Evolutionary conservation across 2,113 vertebrate species (phyloP), one percentile per base, ranked within the genome.

Genomic region (Puffinus mauretanicus): DNA sequence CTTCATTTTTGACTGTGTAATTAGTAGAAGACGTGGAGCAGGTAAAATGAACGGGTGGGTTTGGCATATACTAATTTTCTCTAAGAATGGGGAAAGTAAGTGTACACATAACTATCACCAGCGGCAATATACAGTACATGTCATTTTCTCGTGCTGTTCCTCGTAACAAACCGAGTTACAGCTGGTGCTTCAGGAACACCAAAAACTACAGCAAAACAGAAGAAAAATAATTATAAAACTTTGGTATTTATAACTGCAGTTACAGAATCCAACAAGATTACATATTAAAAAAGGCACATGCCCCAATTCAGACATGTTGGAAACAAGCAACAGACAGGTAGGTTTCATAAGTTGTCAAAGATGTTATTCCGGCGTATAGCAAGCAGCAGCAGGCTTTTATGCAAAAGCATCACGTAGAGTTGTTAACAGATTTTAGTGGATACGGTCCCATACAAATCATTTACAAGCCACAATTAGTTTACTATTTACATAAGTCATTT

Each of bases 381-480:
- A 99, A 99, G 98, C 99, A 98, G 99, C 99, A 98, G 99, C 98
- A 98, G 98, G 99, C 98, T 98, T 99, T 96, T 98, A 98, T 98
- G 99, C 98, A 98, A 97, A 99, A 99, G 99, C 99, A 98, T 96
- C 95, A 98, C 60, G 5, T 97, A 98, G 98, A 98, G 84, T 93
- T 98, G 99, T 99, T 99, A 99, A 97, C 96, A 98, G 97, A 98
- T 97, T 99, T 99, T 99, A 99, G 99, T 98, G 96, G 97, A 98
- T 97, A 98, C 97, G 88, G 95, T 98, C 98, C 97, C 98, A 98
- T 98, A 98, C 97, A 97, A 97, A 98, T 98, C 98, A 99, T 99
- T 99, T 99, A 99, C 99, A 99, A 99, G 98, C 98, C 98, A 98
- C 97, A 98, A 98, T 99, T 99, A 99, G 98, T 99, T 99, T 98